Base-by-base conservation (phyloP, 2,797 vertebrate species). In the Pipistrellus nathusii region DNA sequence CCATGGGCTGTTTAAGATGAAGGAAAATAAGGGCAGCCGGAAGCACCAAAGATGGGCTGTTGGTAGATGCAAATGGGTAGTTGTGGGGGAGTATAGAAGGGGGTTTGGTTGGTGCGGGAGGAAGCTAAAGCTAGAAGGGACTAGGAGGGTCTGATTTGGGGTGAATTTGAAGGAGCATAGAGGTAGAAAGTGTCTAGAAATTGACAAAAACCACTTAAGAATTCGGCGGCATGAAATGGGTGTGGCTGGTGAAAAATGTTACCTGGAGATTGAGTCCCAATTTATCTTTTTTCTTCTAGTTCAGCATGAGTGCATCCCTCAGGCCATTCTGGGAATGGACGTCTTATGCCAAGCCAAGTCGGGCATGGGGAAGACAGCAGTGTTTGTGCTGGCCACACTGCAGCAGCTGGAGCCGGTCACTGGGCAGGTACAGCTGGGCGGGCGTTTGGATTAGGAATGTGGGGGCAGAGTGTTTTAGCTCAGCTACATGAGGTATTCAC, bases 291-390 rank as follows among this genome's bases (percentile, higher is more conserved):
- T n/a, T 35, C 15, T 13, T 69, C 46, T 64, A 99, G 99, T 99
- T 84, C 99, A 99, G 94, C 98, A 99, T 38, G 99, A 99, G 95
- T 99, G 98, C 91, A 99, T 99, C 94, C 99, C 99, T 38, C 99
- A 99, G 94, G 99, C 98, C 53, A 99, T 99, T 93, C 97, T 99
- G 92, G 98, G 99, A 51, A 99, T 99, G 99, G 99, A 99, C 69
- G 98, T 99, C 46, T 98, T 99, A 13, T 99, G 99, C 96, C 99
- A 99, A 97, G 99, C 99, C 80, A 99, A 99, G 89, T 99, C 99
- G 18, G 99, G 99, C 73, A 99, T 99, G 98, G 99, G 98, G 11
- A 99, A 99, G 97, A 99, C 99, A 0, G 99, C 99, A 0, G 99
- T 99, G 86, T 99, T 99, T 96, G 98, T 99, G 83, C 94, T 99